A percentile compares a stretch with the other conserved stretches of the same genome.
Conservation (phyloP, 2,888 invertebrate species). For the Hirtodrosophila alboralis region DNA sequence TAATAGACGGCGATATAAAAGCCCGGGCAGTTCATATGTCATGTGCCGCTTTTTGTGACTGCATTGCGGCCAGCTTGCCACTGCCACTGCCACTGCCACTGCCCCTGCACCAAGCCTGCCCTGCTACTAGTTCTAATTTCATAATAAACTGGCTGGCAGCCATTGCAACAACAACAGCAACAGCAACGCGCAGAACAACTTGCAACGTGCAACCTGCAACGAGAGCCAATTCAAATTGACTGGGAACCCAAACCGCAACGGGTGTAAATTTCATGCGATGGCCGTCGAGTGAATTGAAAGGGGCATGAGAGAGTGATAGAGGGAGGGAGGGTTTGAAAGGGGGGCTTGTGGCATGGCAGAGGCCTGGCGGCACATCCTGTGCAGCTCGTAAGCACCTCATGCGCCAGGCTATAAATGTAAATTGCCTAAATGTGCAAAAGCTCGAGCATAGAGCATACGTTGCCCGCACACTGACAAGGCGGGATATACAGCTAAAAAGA, state of each 20-base stretch:
- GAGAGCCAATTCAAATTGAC: slow-evolving; percentile 61
- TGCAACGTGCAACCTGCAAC: slow-evolving; percentile 36
- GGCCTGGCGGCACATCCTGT: slow-evolving; percentile 77
- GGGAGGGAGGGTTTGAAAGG: background rate
- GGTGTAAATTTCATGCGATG: slow-evolving; percentile 73
- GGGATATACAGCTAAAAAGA: background rate
- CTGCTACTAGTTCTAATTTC: slow-evolving; percentile 74
- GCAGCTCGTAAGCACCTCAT: slow-evolving; percentile 80
- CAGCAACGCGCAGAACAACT: slow-evolving; percentile 12
- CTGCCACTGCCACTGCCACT: background rate
- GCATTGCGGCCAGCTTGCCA: slow-evolving; percentile 64
- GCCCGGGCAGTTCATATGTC: slow-evolving; percentile 67
- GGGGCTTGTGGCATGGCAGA: slow-evolving; percentile 13
- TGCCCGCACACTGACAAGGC: slow-evolving; percentile 58
- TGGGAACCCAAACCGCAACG: slow-evolving; percentile 68
- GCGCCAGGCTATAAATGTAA: slow-evolving; percentile 81
- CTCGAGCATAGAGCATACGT: slow-evolving; percentile 79
- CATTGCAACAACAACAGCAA: slow-evolving; percentile 45
- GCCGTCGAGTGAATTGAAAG: slow-evolving; percentile 19
- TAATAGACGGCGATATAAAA: slow-evolving; percentile 27
- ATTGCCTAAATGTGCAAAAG: slow-evolving; percentile 80
- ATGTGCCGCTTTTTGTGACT: slow-evolving; percentile 73
- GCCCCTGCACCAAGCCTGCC: slow-evolving; percentile 4
- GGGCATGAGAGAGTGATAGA: too few species aligned
- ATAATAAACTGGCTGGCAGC: slow-evolving; percentile 75